phyloP scores from a whole-genome alignment of 1,140 invertebrate genomes.

The Magallana gigas region DNA sequence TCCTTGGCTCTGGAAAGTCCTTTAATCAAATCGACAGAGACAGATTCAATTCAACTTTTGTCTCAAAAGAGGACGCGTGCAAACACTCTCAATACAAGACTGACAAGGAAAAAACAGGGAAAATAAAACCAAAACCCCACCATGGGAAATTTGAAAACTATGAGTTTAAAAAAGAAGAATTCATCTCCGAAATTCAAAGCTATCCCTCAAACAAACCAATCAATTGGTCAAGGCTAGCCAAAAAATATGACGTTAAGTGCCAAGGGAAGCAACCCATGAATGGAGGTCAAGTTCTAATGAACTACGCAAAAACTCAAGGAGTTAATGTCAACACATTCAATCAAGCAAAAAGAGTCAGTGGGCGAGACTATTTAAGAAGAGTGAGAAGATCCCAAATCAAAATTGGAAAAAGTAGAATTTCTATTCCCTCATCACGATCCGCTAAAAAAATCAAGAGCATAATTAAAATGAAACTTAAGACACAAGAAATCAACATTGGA shows the following conservation, averaged over 20 bases:
- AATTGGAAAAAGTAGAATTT: background rate
- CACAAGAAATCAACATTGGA: background rate
- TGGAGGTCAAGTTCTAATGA: constrained; percentile 18
- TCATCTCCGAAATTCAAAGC: background rate
- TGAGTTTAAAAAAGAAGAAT: background rate
- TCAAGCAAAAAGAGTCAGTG: background rate
- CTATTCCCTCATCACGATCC: background rate
- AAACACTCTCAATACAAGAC: background rate
- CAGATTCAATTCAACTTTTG: background rate
- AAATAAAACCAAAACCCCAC: background rate
- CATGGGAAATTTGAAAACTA: background rate
- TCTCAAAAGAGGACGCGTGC: background rate
- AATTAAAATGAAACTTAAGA: background rate
- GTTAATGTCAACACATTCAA: background rate
- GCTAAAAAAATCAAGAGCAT: background rate
- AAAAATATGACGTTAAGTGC: background rate
- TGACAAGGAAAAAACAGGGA: background rate
- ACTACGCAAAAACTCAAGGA: background rate
- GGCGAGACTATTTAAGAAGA: background rate
- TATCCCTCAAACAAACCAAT: background rate
- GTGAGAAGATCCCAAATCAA: background rate
- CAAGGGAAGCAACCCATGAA: background rate
- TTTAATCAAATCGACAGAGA: constrained; percentile 21
- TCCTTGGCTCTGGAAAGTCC: constrained; percentile 18
- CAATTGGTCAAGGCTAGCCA: constrained; percentile 23